A percentile compares a stretch with the other conserved stretches of the same genome.
These are phyloP conservation scores for Triplophysa rosa DNA, from an alignment of 2,113 vertebrate species.

Conservation along the genomic window DNA sequence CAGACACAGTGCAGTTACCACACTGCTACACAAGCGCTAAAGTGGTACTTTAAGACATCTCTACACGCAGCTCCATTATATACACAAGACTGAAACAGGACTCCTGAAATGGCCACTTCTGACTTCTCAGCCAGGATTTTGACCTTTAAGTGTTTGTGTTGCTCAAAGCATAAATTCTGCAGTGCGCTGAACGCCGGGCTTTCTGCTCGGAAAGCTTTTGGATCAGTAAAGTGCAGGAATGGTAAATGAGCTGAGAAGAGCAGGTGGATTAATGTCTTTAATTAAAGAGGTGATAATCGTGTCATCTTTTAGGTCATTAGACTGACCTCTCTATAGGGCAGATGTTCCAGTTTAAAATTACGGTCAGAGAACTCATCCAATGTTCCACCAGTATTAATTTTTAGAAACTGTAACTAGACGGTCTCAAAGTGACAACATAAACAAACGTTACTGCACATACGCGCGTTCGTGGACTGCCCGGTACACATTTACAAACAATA, in stretches of 20 bases:
- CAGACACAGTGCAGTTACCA: slow-evolving; percentile 40
- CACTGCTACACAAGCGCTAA: slow-evolving; percentile 36
- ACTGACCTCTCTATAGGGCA: slow-evolving; percentile 10
- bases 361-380: background rate
- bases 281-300: slow-evolving; percentile 32
- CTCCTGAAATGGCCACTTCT: slow-evolving; percentile 38
- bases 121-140: slow-evolving; percentile 28
- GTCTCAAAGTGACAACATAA: too few relatives aligned
- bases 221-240: slow-evolving; percentile 7
- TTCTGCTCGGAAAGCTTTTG: slow-evolving; percentile 14
- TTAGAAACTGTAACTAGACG: too few relatives aligned
- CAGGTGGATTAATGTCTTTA: slow-evolving; percentile 31
- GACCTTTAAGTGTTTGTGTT: slow-evolving; percentile 53
- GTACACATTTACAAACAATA: too few relatives aligned
- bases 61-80: slow-evolving; percentile 40
- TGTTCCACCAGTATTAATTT: background rate
- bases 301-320: slow-evolving; percentile 3
- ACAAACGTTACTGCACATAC: too few relatives aligned
- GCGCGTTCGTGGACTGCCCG: too few relatives aligned
- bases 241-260: slow-evolving; percentile 9
- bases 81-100: slow-evolving; percentile 41
- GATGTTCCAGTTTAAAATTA: slow-evolving; percentile 8
- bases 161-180: slow-evolving; percentile 17
- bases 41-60: slow-evolving; percentile 3
- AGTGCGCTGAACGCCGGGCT: background rate